Evolutionary conservation across 2,113 vertebrate species (phyloP), one percentile per base, ranked within the genome.

Genomic region (Indri indri): DNA sequence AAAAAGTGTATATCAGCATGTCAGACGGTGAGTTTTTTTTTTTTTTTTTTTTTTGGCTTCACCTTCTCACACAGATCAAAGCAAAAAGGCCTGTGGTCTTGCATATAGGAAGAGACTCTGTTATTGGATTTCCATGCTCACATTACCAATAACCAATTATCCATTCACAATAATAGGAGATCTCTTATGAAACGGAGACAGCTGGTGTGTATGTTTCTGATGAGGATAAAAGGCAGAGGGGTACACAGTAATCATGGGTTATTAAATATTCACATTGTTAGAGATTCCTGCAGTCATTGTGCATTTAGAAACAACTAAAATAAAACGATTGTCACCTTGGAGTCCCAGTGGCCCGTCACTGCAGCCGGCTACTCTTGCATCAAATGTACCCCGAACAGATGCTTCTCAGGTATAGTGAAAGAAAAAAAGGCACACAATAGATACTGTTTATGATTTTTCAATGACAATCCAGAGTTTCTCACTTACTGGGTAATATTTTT

Each of bases 281-380:
- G 76, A 45, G 90, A 90, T 61, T 90, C 86, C 89, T 91, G 59
- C 30, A 52, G 88, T 94, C 77, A 27, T 2, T 59, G 79, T 57
- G 81, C 81, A 70, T 96, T 95, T 94, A 97, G 91, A 91, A 95
- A 96, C 25, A 86, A 97, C 96, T 94, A 94, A 96, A 95, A 90
- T 90, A 87, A 94, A 89, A 66, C 0, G 3, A 61, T 57, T 91
- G 85, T 92, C 82, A 96, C 73, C 68, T 92, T 85, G 45, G 45
- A 50, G 50, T 91, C 66, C 73, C 65, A 57, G n/a, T 85, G 57
- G 71, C n/a, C 66, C 77, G 42, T 61, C 90, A 40, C 4, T 50
- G 52, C 30, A 94, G 86, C 27, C 1, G 0, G 12, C 37, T 71
- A 8, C 59, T 76, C 40, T 52, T 70, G 61, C 40, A 88, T 93